Evolutionary conservation across 2,797 vertebrate species (phyloP).

Genomic region (Poeciliopsis infans): DNA sequence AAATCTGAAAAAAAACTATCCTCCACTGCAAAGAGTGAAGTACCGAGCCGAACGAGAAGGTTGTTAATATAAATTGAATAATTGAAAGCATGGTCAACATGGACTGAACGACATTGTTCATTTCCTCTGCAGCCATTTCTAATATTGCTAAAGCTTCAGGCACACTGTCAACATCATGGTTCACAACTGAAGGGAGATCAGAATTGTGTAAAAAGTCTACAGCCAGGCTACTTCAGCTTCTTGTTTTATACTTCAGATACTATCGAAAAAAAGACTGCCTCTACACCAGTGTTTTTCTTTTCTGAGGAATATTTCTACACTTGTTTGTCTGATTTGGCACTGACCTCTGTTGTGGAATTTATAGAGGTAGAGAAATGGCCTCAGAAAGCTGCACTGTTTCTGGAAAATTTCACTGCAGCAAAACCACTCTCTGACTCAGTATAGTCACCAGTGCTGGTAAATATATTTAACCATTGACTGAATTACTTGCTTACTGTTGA

Average conservation of each 20-base stretch:
- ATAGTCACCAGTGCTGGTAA: constrained; percentile 46
- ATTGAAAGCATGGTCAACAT: too few relatives aligned
- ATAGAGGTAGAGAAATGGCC: neutral
- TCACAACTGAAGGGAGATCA: too few relatives aligned
- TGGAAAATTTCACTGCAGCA: neutral
- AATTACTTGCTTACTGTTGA: constrained; percentile 50
- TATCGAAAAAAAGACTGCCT: neutral
- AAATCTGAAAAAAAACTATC: neutral
- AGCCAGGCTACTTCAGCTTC: neutral
- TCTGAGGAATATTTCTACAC: neutral
- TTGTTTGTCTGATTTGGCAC: neutral
- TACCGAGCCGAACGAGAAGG: too few relatives aligned
- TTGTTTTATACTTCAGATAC: neutral
- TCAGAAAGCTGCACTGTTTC: neutral
- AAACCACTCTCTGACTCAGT: constrained; percentile 28
- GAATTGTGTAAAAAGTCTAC: neutral
- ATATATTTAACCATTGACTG: constrained; percentile 42
- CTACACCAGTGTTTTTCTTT: neutral
- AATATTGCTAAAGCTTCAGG: too few relatives aligned
- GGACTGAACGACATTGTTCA: too few relatives aligned
- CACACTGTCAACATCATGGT: too few relatives aligned
- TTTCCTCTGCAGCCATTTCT: too few relatives aligned
- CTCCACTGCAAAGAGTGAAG: neutral
- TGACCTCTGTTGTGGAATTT: neutral
- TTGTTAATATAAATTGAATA: too few relatives aligned